Evolutionary conservation across 1,140 invertebrate species (phyloP).

Genomic region (Goniozus legneri): DNA sequence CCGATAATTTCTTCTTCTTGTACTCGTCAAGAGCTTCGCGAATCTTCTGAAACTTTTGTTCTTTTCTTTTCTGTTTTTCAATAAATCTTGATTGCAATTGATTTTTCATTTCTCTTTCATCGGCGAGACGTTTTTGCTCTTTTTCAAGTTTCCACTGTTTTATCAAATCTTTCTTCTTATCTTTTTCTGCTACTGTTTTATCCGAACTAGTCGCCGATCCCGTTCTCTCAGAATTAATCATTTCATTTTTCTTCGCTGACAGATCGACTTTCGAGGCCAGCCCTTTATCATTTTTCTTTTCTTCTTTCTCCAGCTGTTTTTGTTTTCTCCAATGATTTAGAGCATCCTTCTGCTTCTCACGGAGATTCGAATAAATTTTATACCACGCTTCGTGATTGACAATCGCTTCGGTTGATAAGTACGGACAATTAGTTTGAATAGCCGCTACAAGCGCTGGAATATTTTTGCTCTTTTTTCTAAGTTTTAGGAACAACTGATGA

Average conservation of each 20-base stretch:
- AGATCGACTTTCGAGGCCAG: no score
- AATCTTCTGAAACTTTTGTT: slow-evolving; percentile 17
- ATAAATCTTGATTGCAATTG: slow-evolving; percentile 17
- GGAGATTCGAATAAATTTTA: slow-evolving; percentile 39
- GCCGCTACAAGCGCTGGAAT: slow-evolving; percentile 34
- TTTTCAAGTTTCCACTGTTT: slow-evolving; percentile 38
- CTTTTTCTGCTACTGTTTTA: no score
- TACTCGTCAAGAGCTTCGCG: slow-evolving; percentile 32
- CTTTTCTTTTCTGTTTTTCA: slow-evolving; percentile 21
- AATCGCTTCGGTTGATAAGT: slow-evolving; percentile 39
- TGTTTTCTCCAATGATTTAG: slow-evolving; percentile 38
- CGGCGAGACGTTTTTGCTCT: slow-evolving; percentile 27
- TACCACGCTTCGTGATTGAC: slow-evolving; percentile 51
- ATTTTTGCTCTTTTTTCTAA: slow-evolving; percentile 34
- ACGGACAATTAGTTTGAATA: slow-evolving; percentile 40
- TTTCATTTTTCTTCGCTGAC: slow-evolving; percentile 11
- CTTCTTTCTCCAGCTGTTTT: slow-evolving; percentile 22
- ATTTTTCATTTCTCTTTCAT: slow-evolving; percentile 29
- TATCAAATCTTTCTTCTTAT: slow-evolving; percentile 35
- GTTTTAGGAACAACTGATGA: slow-evolving; percentile 41
- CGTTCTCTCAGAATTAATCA: slow-evolving; percentile 6
- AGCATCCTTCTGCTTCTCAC: slow-evolving; percentile 35
- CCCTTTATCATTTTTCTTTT: no score
- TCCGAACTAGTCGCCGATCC: no score
- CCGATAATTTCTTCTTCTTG: slow-evolving; percentile 27